These are phyloP conservation scores for Zosterops japonicus DNA, from an alignment of 2,113 vertebrate genomes.

Conservation along the genomic window DNA sequence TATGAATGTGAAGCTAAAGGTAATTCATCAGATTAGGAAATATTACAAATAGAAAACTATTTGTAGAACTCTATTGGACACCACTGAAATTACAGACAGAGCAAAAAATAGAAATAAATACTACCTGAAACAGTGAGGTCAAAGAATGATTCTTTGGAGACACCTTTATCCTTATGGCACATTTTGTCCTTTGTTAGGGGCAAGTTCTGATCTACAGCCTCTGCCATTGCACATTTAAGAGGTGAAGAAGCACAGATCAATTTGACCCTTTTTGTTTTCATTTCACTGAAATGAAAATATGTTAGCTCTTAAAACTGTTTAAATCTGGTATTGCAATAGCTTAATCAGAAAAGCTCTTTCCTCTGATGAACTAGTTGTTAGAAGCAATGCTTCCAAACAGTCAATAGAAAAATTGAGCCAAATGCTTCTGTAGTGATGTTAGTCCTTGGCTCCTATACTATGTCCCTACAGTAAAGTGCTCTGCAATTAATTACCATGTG, in stretches of 20 bases:
- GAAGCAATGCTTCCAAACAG: background rate
- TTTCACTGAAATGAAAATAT: background rate
- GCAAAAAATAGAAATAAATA: background rate
- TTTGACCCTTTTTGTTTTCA: constrained; percentile 15
- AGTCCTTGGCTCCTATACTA: background rate
- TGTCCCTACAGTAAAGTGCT: background rate
- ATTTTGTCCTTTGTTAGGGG: background rate
- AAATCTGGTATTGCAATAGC: background rate
- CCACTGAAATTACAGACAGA: background rate
- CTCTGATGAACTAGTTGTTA: constrained; percentile 19
- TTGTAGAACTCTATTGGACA: background rate
- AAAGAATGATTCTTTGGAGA: background rate
- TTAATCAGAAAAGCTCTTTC: constrained; percentile 50
- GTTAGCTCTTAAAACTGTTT: constrained; percentile 15
- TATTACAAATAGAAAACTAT: background rate
- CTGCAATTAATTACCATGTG: constrained; percentile 5
- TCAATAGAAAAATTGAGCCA: constrained; percentile 26
- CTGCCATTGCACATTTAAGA: background rate
- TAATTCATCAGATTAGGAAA: constrained; percentile 20
- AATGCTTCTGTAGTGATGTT: background rate
- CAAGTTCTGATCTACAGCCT: background rate
- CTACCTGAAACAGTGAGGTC: background rate
- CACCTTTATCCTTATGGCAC: background rate
- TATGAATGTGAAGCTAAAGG: constrained; percentile 9
- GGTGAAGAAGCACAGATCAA: background rate